phyloP scores from a whole-genome alignment of 2,888 invertebrate species.

The Calephelis perditalis region DNA sequence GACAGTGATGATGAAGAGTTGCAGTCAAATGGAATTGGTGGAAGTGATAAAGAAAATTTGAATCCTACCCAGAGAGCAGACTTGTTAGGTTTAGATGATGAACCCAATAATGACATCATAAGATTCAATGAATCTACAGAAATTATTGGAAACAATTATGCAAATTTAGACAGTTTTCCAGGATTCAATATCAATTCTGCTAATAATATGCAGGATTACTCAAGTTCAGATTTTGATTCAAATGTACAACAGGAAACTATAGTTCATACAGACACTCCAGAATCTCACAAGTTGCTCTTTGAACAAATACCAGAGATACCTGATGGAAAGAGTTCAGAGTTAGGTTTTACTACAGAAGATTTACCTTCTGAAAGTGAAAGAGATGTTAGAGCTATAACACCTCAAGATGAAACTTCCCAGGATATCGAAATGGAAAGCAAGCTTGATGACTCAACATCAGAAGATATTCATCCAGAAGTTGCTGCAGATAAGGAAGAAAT shows the following conservation, averaged over 20 bases:
- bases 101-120: constrained; percentile 62
- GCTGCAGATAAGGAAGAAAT: constrained; percentile 14
- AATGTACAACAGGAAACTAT: constrained; percentile 50
- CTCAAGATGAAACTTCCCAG: constrained; percentile 57
- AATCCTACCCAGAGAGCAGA: constrained; percentile 46
- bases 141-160: constrained; percentile 38
- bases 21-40: constrained; percentile 46
- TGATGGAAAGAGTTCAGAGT: constrained; percentile 68
- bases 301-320: constrained; percentile 74
- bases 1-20: constrained; percentile 71
- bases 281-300: constrained; percentile 70
- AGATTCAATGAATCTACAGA: constrained; percentile 53
- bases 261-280: constrained; percentile 65
- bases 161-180: constrained; percentile 47
- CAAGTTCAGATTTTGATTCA: constrained; percentile 55
- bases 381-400: constrained; percentile 46
- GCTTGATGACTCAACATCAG: constrained; percentile 46
- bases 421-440: constrained; percentile 58
- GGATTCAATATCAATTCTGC: constrained; percentile 46
- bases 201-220: constrained; percentile 48
- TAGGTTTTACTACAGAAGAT: constrained; percentile 64
- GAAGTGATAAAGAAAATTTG: constrained; percentile 59
- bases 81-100: constrained; percentile 42
- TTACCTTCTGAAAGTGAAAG: constrained; percentile 56
- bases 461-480: constrained; percentile 33